Conservation (phyloP, 2,113 vertebrate genomes). For the Catharus minimus region DNA sequence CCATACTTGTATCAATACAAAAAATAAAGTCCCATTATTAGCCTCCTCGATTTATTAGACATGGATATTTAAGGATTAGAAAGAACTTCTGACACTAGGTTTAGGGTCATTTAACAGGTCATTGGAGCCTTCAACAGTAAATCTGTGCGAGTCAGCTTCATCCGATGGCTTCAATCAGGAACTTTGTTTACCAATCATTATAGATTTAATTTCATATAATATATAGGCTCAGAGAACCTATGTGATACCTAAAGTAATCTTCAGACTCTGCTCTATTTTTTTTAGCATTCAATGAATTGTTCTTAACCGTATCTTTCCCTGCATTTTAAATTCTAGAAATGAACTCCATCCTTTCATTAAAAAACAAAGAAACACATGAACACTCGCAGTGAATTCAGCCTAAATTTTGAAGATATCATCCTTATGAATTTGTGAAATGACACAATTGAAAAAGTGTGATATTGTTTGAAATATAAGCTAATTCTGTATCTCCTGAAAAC, state of each 20-base stretch:
- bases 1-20: slow-evolving; percentile 76
- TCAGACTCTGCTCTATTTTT: neutral
- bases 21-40: slow-evolving; percentile 73
- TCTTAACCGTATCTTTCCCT: neutral
- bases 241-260: neutral
- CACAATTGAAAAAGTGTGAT: neutral
- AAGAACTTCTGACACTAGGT: slow-evolving; percentile 78
- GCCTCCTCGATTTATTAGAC: slow-evolving; percentile 75
- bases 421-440: neutral
- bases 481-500: neutral
- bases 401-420: neutral
- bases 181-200: slow-evolving; percentile 52
- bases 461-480: neutral
- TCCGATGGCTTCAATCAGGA: slow-evolving; percentile 62
- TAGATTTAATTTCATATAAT: neutral
- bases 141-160: slow-evolving; percentile 54
- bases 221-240: neutral
- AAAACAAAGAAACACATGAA: neutral
- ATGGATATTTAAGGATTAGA: slow-evolving; percentile 77
- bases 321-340: neutral
- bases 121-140: slow-evolving; percentile 66
- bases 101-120: slow-evolving; percentile 82
- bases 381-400: neutral
- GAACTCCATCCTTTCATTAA: neutral
- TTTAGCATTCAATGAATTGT: neutral